These are phyloP conservation scores for Enoplosus armatus DNA, from an alignment of 2,797 vertebrate genomes.

Conservation along the genomic window DNA sequence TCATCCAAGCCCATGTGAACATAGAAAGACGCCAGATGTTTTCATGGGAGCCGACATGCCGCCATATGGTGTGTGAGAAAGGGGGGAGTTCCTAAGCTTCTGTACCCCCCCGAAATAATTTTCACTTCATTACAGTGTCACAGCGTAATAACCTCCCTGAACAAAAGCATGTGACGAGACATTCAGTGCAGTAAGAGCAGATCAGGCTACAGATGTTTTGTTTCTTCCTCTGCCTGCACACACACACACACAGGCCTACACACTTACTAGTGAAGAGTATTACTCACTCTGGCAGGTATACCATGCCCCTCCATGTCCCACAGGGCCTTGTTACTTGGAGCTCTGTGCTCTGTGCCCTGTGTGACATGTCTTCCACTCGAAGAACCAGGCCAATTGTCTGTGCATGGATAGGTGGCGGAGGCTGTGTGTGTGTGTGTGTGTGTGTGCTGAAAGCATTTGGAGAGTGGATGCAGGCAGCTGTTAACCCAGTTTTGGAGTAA, in stretches of 20 bases:
- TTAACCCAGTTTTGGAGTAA: slow-evolving; percentile 69
- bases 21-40: slow-evolving; percentile 73
- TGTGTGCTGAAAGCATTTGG: slow-evolving; percentile 38
- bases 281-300: slow-evolving; percentile 75
- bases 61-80: slow-evolving; percentile 61
- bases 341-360: slow-evolving; percentile 58
- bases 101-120: slow-evolving; percentile 58
- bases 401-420: slow-evolving; percentile 43
- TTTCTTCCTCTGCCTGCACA: slow-evolving; percentile 21
- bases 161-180: slow-evolving; percentile 43
- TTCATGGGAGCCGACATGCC: slow-evolving; percentile 56
- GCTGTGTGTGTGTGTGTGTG: slow-evolving; percentile 22
- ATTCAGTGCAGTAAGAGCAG: slow-evolving; percentile 10
- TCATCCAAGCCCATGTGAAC: slow-evolving; percentile 39
- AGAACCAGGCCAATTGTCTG: slow-evolving; percentile 75
- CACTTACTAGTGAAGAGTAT: slow-evolving; percentile 55
- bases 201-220: slow-evolving; percentile 43
- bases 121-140: slow-evolving; percentile 75
- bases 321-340: slow-evolving; percentile 74
- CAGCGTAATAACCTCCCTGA: slow-evolving; percentile 66
- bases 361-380: slow-evolving; percentile 72
- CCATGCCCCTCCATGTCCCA: slow-evolving; percentile 59
- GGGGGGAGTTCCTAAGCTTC: slow-evolving; percentile 21
- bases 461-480: slow-evolving; percentile 63
- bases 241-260: slow-evolving; percentile 30